These are phyloP conservation scores for Halisarca cf. caerulea DNA, from an alignment of 37 sponge, comb jelly and placozoan species.

Conservation along the genomic window DNA sequence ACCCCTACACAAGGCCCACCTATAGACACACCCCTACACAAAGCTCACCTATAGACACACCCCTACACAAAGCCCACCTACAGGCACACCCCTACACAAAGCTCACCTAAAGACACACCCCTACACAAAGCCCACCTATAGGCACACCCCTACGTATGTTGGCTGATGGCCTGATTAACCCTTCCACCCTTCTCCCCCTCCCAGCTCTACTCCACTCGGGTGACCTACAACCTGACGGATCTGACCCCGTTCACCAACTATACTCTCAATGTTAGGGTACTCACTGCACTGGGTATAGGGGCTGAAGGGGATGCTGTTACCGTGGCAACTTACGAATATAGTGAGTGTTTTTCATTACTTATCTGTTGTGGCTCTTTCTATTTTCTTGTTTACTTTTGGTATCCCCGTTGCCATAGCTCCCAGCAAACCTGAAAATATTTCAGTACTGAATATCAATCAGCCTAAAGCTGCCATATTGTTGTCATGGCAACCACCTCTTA, in stretches of 20 bases:
- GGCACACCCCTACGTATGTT: too few species aligned
- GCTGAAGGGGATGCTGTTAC: background rate
- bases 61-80: too few species aligned
- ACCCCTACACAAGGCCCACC: too few species aligned
- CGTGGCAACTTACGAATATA: background rate
- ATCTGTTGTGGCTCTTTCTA: background rate
- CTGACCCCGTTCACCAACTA: conserved; percentile 47
- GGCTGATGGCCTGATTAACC: background rate
- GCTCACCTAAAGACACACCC: too few species aligned
- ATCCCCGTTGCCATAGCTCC: background rate
- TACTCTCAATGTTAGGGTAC: conserved; percentile 1
- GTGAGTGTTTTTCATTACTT: too few species aligned
- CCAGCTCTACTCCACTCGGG: background rate
- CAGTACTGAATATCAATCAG: background rate
- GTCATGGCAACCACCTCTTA: conserved; percentile 51
- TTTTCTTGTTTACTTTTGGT: background rate
- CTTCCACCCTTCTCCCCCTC: background rate
- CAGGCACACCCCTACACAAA: too few species aligned
- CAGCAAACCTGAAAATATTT: background rate
- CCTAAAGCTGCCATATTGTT: background rate
- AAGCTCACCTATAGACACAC: too few species aligned
- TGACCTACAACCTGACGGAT: too few species aligned
- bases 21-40: too few species aligned
- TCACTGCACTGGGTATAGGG: background rate
- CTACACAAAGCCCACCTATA: too few species aligned